Evolutionary conservation across 2,113 vertebrate species (phyloP).

Genomic region (Pedionomus torquatus): DNA sequence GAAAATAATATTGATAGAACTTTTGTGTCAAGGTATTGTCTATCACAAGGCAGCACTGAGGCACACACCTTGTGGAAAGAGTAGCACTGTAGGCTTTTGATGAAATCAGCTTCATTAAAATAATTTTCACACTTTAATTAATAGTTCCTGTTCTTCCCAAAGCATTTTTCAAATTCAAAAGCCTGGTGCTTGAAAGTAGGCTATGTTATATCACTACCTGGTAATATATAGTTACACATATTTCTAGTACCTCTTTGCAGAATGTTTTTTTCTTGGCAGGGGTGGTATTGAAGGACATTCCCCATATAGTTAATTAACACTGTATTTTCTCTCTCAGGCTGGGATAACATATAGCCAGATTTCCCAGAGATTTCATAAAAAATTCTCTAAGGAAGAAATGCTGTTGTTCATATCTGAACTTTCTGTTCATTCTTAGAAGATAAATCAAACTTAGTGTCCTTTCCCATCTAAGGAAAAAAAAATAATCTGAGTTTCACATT

Average conservation of each 20-base stretch:
- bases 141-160: background rate
- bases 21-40: background rate
- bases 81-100: background rate
- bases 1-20: background rate
- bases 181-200: background rate
- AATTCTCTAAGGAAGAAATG: background rate
- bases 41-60: background rate
- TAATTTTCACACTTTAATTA: background rate
- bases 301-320: background rate
- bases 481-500: background rate
- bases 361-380: background rate
- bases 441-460: background rate
- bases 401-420: background rate
- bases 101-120: background rate
- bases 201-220: background rate
- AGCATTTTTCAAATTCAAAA: background rate
- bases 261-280: background rate
- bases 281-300: background rate
- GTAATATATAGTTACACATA: background rate
- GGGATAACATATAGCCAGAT: background rate
- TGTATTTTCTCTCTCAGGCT: background rate
- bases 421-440: background rate
- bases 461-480: background rate
- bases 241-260: background rate
- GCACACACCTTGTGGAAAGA: background rate